These are phyloP conservation scores for Leptogaster cylindrica DNA, from an alignment of 2,888 invertebrate genomes.

Conservation along the genomic window DNA sequence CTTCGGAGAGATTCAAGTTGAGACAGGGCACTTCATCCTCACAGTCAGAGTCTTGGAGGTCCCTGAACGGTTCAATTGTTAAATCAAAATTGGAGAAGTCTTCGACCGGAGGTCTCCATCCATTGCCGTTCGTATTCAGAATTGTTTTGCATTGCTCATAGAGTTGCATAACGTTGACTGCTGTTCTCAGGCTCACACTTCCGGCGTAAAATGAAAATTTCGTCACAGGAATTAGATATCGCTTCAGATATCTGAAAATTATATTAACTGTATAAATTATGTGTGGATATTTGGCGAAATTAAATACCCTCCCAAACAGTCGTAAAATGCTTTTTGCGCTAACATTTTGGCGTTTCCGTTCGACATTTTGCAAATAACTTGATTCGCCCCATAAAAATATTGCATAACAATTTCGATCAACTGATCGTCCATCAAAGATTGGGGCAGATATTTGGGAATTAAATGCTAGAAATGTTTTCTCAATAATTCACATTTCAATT, in stretches of 20 bases:
- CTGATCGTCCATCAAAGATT: constrained; percentile 52
- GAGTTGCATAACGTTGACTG: constrained; percentile 52
- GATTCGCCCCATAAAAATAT: constrained; percentile 57
- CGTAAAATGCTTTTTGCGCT: constrained; percentile 56
- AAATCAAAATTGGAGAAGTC: constrained; percentile 52
- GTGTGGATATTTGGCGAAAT: too few relatives aligned
- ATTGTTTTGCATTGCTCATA: constrained; percentile 54
- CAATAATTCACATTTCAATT: background rate
- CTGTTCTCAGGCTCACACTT: constrained; percentile 52
- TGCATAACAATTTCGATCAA: constrained; percentile 54
- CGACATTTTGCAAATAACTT: constrained; percentile 53
- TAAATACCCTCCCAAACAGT: constrained; percentile 58
- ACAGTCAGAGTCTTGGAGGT: constrained; percentile 28
- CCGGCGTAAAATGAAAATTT: constrained; percentile 60
- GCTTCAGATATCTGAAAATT: constrained; percentile 53
- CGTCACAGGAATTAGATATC: constrained; percentile 55
- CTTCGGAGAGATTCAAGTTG: constrained; percentile 52
- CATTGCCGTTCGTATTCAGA: constrained; percentile 60
- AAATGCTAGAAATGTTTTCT: constrained; percentile 50
- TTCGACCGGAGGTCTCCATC: constrained; percentile 54
- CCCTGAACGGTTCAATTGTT: constrained; percentile 51
- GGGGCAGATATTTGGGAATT: constrained; percentile 55
- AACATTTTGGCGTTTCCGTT: constrained; percentile 49
- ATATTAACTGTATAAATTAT: too few relatives aligned
- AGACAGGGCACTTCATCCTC: constrained; percentile 52